phyloP scores from a whole-genome alignment of 2,888 invertebrate genomes.

The Caenorhabditis afra region DNA sequence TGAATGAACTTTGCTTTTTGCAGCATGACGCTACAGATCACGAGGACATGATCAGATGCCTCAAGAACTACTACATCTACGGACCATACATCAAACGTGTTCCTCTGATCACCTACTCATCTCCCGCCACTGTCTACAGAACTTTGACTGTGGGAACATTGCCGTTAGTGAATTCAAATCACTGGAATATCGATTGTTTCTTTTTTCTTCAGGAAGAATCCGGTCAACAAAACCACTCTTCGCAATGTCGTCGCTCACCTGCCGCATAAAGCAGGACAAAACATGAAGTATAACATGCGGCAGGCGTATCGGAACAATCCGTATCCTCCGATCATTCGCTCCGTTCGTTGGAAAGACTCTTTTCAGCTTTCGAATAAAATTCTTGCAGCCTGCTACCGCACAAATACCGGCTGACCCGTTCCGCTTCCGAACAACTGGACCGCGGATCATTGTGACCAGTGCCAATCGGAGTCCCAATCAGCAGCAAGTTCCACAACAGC shows the following conservation, averaged over 20 bases:
- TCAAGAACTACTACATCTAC: conserved; percentile 33
- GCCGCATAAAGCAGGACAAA: too few species aligned
- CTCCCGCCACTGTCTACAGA: conserved; percentile 16
- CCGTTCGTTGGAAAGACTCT: too few species aligned
- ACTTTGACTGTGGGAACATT: conserved; percentile 14
- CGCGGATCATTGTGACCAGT: not conserved
- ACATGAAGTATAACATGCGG: too few species aligned
- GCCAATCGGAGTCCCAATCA: too few species aligned
- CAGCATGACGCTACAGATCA: conserved; percentile 6
- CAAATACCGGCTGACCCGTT: too few species aligned
- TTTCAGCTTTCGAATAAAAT: too few species aligned
- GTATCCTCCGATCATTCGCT: too few species aligned
- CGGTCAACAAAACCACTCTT: not conserved
- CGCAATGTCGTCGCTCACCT: not conserved
- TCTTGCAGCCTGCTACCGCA: too few species aligned
- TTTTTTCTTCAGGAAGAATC: not conserved
- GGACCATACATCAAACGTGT: conserved; percentile 32
- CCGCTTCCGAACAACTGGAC: not conserved
- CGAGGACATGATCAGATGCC: conserved; percentile 18
- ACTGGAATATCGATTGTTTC: not conserved
- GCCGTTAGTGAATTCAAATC: not conserved
- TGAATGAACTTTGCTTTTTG: not conserved
- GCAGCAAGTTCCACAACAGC: too few species aligned
- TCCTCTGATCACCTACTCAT: conserved; percentile 3
- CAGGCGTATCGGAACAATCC: too few species aligned